These are phyloP conservation scores for Arctopsyche grandis DNA, from an alignment of 1,140 invertebrate species.

Conservation along the genomic window DNA sequence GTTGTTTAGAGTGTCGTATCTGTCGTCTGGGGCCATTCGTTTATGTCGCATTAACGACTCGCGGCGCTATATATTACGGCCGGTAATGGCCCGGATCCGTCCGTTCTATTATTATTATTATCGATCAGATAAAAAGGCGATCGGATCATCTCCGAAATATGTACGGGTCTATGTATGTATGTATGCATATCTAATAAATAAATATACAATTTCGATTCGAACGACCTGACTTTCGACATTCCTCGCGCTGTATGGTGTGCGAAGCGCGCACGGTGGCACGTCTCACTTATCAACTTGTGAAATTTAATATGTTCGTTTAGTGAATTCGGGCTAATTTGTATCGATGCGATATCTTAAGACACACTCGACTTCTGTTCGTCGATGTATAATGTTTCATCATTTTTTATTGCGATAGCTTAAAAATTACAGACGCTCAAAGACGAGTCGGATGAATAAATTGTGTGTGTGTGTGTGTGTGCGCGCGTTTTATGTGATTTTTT, in stretches of 20 bases:
- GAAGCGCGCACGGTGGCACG: not conserved
- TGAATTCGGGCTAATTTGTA: not conserved
- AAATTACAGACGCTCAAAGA: too few relatives aligned
- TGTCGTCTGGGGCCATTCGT: constrained; percentile 7
- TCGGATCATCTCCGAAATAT: not conserved
- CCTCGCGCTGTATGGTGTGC: too few relatives aligned
- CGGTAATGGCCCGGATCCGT: constrained; percentile 17
- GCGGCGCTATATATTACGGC: constrained; percentile 8
- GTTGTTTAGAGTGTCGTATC: constrained; percentile 9
- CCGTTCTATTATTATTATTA: not conserved
- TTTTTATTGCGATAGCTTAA: too few relatives aligned
- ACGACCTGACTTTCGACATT: not conserved
- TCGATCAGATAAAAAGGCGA: constrained; percentile 16
- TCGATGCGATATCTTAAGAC: not conserved
- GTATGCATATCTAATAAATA: not conserved
- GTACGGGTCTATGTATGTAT: not conserved
- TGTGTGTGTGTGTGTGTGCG: too few relatives aligned
- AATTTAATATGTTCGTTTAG: not conserved
- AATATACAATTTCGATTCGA: not conserved
- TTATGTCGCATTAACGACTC: constrained; percentile 25
- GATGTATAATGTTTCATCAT: too few relatives aligned
- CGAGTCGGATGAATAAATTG: too few relatives aligned
- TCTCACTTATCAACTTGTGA: not conserved
- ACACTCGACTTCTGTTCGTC: not conserved
- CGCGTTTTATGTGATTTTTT: too few relatives aligned